Percentiles rank a stretch among this genome's conserved stretches.
These are phyloP conservation scores for Adela reaumurella DNA, from an alignment of 2,888 invertebrate species.

Conservation along the genomic window DNA sequence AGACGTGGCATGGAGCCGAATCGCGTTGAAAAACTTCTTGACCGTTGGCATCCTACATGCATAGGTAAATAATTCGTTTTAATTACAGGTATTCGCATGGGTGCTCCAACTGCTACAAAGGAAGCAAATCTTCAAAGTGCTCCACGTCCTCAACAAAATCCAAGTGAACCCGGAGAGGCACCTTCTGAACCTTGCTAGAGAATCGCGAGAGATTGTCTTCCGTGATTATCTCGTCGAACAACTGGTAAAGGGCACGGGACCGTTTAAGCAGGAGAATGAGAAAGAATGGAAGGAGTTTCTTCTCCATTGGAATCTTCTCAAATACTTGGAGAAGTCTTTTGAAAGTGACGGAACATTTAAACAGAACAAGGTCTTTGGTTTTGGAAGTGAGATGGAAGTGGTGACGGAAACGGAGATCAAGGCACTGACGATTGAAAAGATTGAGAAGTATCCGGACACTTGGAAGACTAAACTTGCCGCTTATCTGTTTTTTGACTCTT, in stretches of 20 bases:
- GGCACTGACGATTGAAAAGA: slow-evolving; percentile 42
- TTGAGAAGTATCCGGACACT: slow-evolving; percentile 35
- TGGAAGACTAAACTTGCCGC: slow-evolving; percentile 58
- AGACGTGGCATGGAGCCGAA: slow-evolving; percentile 1
- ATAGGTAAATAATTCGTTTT: slow-evolving; percentile 4
- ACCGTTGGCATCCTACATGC: neutral
- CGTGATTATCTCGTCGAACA: slow-evolving; percentile 66
- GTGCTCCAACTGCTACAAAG: slow-evolving; percentile 57
- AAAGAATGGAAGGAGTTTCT: slow-evolving; percentile 32
- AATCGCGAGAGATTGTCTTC: slow-evolving; percentile 54
- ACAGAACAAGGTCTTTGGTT: slow-evolving; percentile 48
- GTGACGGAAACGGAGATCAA: slow-evolving; percentile 49
- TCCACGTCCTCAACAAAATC: slow-evolving; percentile 62
- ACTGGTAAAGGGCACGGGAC: slow-evolving; percentile 49
- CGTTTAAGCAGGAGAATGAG: slow-evolving; percentile 27
- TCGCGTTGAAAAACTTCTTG: neutral
- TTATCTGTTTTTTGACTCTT: slow-evolving; percentile 53
- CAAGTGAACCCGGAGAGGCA: slow-evolving; percentile 55
- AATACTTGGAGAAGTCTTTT: slow-evolving; percentile 45
- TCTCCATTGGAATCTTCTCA: slow-evolving; percentile 41
- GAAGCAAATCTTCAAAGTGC: slow-evolving; percentile 62
- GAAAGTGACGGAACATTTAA: slow-evolving; percentile 44
- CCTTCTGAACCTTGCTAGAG: slow-evolving; percentile 54
- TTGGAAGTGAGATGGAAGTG: slow-evolving; percentile 32
- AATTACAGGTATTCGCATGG: slow-evolving; percentile 61